These are phyloP conservation scores for Crossaster papposus DNA, from an alignment of 53 echinoderm and acorn worm genomes.

Conservation along the genomic window DNA sequence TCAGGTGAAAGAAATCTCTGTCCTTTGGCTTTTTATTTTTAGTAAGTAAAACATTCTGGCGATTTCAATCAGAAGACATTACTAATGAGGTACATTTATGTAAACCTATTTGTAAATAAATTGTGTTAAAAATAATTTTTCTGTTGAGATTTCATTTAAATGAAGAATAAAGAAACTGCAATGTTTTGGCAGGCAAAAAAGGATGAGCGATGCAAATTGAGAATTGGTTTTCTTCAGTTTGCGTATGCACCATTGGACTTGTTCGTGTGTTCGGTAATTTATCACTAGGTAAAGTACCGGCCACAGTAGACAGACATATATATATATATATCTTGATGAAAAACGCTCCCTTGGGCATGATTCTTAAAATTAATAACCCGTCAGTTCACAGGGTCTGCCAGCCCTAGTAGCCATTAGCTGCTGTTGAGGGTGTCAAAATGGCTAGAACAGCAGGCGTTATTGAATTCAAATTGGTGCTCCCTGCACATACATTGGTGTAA, in stretches of 20 bases:
- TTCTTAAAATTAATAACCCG: neutral
- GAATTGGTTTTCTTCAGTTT: neutral
- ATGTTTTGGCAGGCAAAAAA: neutral
- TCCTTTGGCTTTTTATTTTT: too few species aligned
- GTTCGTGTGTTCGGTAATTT: neutral
- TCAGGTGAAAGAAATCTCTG: too few species aligned
- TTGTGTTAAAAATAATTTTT: too few species aligned
- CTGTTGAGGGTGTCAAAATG: conserved; percentile 7
- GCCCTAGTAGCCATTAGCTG: neutral
- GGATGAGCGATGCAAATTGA: neutral
- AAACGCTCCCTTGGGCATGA: neutral
- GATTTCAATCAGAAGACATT: too few species aligned
- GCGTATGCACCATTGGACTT: neutral
- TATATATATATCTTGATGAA: neutral
- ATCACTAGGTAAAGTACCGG: neutral
- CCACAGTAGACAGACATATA: too few species aligned
- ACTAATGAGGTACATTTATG: too few species aligned
- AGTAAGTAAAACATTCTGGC: too few species aligned
- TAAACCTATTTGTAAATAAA: too few species aligned
- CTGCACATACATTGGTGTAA: neutral
- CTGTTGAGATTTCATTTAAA: too few species aligned
- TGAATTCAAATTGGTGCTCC: neutral
- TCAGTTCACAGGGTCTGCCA: neutral
- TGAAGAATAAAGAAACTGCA: neutral
- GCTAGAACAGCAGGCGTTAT: neutral